Evolutionary conservation across 2,113 vertebrate species (phyloP).

Genomic region (Peromyscus maniculatus): DNA sequence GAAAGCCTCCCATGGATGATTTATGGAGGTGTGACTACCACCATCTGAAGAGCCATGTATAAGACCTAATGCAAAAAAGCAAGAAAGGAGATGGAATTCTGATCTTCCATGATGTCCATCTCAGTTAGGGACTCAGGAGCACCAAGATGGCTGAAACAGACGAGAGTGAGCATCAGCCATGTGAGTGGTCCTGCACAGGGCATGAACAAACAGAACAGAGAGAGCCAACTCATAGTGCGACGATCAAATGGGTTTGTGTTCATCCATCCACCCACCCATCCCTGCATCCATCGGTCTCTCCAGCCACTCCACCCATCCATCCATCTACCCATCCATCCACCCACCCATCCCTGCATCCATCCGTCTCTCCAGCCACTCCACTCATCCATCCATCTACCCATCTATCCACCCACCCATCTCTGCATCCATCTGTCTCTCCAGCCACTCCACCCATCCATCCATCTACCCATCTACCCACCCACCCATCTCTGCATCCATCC

Average conservation of each 20-base stretch:
- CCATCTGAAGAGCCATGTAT: conserved; percentile 1
- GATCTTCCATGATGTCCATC: not conserved
- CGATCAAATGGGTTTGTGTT: not conserved
- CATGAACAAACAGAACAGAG: not conserved
- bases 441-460: not conserved
- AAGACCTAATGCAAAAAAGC: not conserved
- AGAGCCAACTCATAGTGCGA: not conserved
- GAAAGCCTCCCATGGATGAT: not conserved
- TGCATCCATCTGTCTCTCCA: not conserved
- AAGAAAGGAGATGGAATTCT: not conserved
- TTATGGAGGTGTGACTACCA: not conserved
- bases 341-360: not conserved
- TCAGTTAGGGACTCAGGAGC: not conserved
- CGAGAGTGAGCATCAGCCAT: not conserved
- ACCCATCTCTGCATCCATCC: not conserved
- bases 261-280: not conserved
- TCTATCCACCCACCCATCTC: not conserved
- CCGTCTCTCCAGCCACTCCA: not conserved
- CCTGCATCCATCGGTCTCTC: not conserved
- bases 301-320: not conserved
- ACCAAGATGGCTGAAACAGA: not conserved
- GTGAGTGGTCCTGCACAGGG: not conserved
- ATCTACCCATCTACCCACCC: not conserved
- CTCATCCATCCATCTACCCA: not conserved
- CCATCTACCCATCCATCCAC: not conserved